Percentiles rank a stretch among this genome's conserved stretches.
phyloP scores from a whole-genome alignment of 2,797 vertebrate genomes.

The Notolabrus celidotus region DNA sequence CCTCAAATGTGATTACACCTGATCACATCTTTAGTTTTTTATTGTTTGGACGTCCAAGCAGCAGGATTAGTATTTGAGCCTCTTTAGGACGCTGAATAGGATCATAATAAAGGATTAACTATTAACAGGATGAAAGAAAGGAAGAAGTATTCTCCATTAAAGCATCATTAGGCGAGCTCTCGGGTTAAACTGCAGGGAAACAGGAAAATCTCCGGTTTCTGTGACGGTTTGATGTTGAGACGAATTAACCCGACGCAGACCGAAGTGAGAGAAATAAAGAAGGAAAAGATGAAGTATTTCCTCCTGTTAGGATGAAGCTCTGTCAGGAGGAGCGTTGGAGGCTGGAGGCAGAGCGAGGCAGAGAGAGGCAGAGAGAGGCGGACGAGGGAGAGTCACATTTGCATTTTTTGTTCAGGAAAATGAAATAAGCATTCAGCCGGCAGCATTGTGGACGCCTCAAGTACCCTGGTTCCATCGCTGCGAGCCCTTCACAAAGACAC shows the following conservation, averaged over 20 bases:
- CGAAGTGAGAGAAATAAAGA: background rate
- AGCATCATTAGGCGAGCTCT: too few relatives aligned
- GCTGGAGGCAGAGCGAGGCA: background rate
- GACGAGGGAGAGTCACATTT: constrained; percentile 61
- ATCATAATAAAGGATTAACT: too few relatives aligned
- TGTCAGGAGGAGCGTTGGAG: constrained; percentile 38
- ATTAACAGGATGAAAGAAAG: too few relatives aligned
- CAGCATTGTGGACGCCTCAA: constrained; percentile 80
- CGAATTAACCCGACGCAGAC: constrained; percentile 36
- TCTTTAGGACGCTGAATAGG: too few relatives aligned
- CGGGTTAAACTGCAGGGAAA: too few relatives aligned
- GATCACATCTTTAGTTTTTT: too few relatives aligned
- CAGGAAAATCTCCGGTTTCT: too few relatives aligned
- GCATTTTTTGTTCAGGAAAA: constrained; percentile 81
- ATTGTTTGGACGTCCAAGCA: too few relatives aligned
- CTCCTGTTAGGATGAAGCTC: constrained; percentile 44
- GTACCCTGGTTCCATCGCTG: constrained; percentile 75
- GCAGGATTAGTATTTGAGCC: too few relatives aligned
- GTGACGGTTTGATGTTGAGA: constrained; percentile 3
- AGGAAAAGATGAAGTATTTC: constrained; percentile 21
- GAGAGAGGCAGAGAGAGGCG: too few relatives aligned
- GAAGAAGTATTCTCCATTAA: too few relatives aligned
- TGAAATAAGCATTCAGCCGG: constrained; percentile 83
- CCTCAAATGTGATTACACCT: too few relatives aligned
- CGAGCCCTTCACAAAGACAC: constrained; percentile 81